Conservation (phyloP, 2,113 vertebrate genomes). For the Cathartes aura region DNA sequence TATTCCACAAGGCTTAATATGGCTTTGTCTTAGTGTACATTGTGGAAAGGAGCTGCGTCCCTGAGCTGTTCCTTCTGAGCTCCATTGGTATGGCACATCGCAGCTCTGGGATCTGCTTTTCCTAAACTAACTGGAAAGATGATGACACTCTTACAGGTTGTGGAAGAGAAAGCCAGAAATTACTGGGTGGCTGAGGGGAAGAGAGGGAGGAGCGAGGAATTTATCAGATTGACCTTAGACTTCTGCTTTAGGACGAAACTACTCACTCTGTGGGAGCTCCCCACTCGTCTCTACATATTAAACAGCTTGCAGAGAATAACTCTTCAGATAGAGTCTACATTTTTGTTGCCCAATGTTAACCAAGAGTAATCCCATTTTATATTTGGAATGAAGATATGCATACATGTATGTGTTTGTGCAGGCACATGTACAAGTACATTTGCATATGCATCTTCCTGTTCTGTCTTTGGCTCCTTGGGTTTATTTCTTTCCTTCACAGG, state of each 20-base stretch:
- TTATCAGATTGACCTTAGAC: neutral
- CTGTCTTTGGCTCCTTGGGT: neutral
- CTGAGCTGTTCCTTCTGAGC: neutral
- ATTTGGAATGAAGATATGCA: neutral
- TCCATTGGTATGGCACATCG: neutral
- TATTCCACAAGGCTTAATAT: neutral
- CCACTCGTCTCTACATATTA: neutral
- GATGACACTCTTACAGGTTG: neutral
- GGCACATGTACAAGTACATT: neutral
- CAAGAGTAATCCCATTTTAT: neutral
- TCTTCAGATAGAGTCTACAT: neutral
- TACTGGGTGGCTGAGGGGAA: neutral
- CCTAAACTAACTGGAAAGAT: neutral
- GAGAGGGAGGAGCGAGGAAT: neutral
- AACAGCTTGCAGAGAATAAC: neutral
- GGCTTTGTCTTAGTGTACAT: neutral
- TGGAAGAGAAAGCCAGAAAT: neutral
- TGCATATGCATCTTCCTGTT: neutral
- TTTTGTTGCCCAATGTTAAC: neutral
- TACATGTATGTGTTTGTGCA: rapidly evolving
- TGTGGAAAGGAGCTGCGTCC: neutral
- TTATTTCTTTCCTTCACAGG: neutral
- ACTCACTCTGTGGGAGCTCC: neutral
- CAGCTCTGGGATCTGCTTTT: neutral
- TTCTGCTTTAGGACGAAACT: neutral